A percentile compares a stretch with the other conserved stretches of the same genome.
phyloP scores from a whole-genome alignment of 2,888 invertebrate species.

The Pollenia labialis region DNA sequence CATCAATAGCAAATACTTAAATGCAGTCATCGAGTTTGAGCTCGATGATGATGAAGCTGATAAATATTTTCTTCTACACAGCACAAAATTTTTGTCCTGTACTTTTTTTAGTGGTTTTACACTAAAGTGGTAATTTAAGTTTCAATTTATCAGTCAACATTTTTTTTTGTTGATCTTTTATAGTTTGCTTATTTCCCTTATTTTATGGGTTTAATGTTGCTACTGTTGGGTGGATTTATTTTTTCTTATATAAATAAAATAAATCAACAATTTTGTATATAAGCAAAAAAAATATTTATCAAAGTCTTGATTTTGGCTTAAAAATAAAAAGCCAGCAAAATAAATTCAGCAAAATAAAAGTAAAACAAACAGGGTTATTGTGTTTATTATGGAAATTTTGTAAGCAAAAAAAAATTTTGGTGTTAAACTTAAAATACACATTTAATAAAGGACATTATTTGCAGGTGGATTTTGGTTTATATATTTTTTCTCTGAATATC shows the following conservation, averaged over 20 bases:
- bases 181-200: conserved; percentile 2
- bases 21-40: conserved; percentile 39
- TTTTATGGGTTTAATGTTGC: background rate
- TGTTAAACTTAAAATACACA: background rate
- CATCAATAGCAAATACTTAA: conserved; percentile 47
- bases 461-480: conserved; percentile 22
- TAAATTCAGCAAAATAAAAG: too few species aligned
- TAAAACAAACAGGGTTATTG: background rate
- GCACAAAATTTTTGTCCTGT: background rate
- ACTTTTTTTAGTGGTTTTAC: background rate
- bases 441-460: conserved; percentile 24
- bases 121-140: conserved; percentile 58
- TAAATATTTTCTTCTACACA: conserved; percentile 11
- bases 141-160: conserved; percentile 60
- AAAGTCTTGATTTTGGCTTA: conserved; percentile 44
- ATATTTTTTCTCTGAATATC: background rate
- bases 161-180: conserved; percentile 6
- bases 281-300: conserved; percentile 31
- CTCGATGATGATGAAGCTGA: conserved; percentile 9
- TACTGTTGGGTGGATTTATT: conserved; percentile 36
- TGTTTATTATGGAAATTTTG: conserved; percentile 8
- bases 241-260: conserved; percentile 25
- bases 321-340: background rate
- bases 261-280: conserved; percentile 1
- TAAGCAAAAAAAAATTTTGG: background rate